These are phyloP conservation scores for Pedicia rivosa DNA, from an alignment of 2,888 invertebrate species.

Conservation along the genomic window DNA sequence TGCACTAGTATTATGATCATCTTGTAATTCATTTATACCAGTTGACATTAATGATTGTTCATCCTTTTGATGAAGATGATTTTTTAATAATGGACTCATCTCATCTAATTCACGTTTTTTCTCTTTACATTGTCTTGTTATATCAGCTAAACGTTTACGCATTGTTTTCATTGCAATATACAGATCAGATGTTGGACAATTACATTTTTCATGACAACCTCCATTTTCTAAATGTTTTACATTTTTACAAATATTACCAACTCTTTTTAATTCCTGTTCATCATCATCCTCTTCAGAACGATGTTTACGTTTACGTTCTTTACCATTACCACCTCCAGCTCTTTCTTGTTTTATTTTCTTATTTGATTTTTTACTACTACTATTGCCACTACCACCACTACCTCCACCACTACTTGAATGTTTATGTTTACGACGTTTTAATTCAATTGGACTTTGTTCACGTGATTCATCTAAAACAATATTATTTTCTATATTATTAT, in stretches of 20 bases:
- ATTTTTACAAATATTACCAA: conserved; percentile 27
- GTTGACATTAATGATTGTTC: neutral
- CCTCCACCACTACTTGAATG: no score
- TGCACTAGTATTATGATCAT: no score
- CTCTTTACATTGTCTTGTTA: conserved; percentile 67
- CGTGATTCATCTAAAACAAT: conserved; percentile 9
- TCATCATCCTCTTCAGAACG: conserved; percentile 8
- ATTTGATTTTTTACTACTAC: conserved; percentile 28
- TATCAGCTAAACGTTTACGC: conserved; percentile 62
- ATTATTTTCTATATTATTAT: neutral
- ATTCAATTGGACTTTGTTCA: conserved; percentile 9
- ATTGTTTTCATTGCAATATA: conserved; percentile 64
- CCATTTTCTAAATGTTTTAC: conserved; percentile 29
- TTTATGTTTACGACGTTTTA: conserved; percentile 25
- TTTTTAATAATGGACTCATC: conserved; percentile 22
- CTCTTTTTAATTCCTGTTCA: conserved; percentile 10
- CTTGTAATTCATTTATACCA: neutral
- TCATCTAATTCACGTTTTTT: conserved; percentile 69
- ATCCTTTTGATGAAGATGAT: conserved; percentile 1
- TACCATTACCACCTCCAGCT: conserved; percentile 13
- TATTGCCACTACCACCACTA: conserved; percentile 21
- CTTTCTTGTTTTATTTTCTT: conserved; percentile 25
- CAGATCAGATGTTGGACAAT: conserved; percentile 37
- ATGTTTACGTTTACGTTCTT: conserved; percentile 15
- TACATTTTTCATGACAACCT: conserved; percentile 16